A percentile compares a stretch with the other conserved stretches of the same genome.
phyloP scores from a whole-genome alignment of 1,140 invertebrate genomes.

The Littorina saxatilis region DNA sequence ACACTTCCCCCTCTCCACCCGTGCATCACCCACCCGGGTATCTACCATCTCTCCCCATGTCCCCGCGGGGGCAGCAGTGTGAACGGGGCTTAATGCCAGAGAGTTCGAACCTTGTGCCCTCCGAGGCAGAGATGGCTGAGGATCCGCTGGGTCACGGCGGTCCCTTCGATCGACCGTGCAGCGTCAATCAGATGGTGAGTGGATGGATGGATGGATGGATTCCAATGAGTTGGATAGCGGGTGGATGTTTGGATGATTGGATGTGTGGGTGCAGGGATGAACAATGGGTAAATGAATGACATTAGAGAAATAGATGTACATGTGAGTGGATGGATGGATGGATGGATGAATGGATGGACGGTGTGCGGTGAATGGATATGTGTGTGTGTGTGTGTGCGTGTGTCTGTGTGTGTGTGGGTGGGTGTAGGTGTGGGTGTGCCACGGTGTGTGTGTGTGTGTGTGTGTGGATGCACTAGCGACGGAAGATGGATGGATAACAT shows the following conservation, averaged over 20 bases:
- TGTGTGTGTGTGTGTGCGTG: not conserved
- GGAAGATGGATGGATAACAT: too few species aligned
- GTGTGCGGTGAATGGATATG: slow-evolving; percentile 1
- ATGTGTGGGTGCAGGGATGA: not conserved
- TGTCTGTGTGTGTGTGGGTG: not conserved
- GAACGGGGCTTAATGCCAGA: too few species aligned
- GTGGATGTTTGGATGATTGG: not conserved
- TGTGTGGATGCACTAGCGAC: not conserved
- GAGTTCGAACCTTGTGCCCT: too few species aligned
- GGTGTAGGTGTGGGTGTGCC: not conserved
- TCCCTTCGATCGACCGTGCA: too few species aligned
- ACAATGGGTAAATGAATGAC: not conserved
- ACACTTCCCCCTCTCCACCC: too few species aligned
- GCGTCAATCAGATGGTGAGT: not conserved
- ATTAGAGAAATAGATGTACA: too few species aligned
- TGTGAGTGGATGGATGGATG: not conserved
- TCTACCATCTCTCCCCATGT: too few species aligned
- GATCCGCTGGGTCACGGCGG: too few species aligned
- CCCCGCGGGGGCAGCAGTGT: too few species aligned
- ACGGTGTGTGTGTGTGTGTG: not conserved
- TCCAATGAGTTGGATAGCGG: not conserved
- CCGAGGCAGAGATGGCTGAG: too few species aligned
- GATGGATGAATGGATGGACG: not conserved
- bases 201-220: not conserved
- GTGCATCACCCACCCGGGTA: too few species aligned